Evolutionary conservation across 2,113 vertebrate species (phyloP), one percentile per base, ranked within the genome.

Genomic region (Brevimyrus niger): DNA sequence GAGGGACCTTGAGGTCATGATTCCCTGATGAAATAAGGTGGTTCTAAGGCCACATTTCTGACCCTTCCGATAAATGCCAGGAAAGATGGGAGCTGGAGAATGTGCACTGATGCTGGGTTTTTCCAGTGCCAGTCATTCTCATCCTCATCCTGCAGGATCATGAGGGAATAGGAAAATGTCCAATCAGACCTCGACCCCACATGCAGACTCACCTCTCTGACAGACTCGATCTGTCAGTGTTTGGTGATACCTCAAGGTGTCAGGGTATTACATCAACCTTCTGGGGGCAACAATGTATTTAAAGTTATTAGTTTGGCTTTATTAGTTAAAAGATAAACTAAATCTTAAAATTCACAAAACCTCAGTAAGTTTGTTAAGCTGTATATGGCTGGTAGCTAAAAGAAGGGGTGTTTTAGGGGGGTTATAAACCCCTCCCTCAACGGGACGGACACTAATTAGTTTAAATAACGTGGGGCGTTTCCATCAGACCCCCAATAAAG

Each of bases 1-100:
- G 65, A 51, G 87, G 48, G 87, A 69, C 80, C 44, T 19, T 53
- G 87, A 88, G 27, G 87, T 88, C 87, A 88, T 76, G 31, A 46
- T 35, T 80, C 46, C 58, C 38, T 31, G 35, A 88, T 38, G 87
- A 65, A 69, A 31, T n/a, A 46, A 58, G 11, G 10, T 31, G 61
- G 9, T 31, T 73, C 42, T 42, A 31, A 84, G 83, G 83, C 61
- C 15, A 47, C 27, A 42, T 31, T 7, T 23, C 42, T 47, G 38
- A 50, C 47, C 21, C 23, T 51, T 44, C 61, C 35, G 27, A 51
- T 76, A 76, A 88, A 46, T 88, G n/a, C 21, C 31, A 31, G 61
- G 87, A 48, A 50, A 80, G 31, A 21, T 23, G 11, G 15, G 23
- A 27, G 61, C 21, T 47, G 46, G 35, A 88, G 58, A 69, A 69